These are phyloP conservation scores for Carpatolechia fugitivella DNA, from an alignment of 2,888 invertebrate species.

Conservation along the genomic window DNA sequence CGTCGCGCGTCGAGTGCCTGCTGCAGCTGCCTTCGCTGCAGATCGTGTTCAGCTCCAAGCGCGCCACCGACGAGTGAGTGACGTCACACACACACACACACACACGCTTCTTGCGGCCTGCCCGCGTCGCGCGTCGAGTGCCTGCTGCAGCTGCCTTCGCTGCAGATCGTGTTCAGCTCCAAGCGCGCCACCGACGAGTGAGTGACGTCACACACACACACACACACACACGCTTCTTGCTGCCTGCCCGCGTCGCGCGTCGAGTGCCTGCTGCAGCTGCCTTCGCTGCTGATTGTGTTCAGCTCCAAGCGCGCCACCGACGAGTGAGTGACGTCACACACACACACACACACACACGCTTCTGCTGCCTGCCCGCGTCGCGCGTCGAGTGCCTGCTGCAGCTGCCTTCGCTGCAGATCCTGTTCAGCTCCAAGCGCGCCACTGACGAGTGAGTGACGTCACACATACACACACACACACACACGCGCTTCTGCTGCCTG, in stretches of 20 bases:
- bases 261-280: constrained; percentile 96
- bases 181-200: constrained; percentile 90
- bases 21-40: constrained; percentile 97
- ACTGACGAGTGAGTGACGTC: constrained; percentile 83
- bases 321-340: constrained; percentile 80
- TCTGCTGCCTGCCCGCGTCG: constrained; percentile 96
- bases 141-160: constrained; percentile 95
- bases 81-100: too few relatives aligned
- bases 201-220: too few relatives aligned
- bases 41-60: constrained; percentile 96
- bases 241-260: constrained; percentile 86
- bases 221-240: constrained; percentile 66
- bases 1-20: constrained; percentile 97
- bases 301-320: constrained; percentile 94
- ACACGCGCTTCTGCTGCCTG: constrained; percentile 97
- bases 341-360: too few relatives aligned
- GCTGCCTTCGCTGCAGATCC: constrained; percentile 97
- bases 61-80: constrained; percentile 87
- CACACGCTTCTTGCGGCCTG: constrained; percentile 96
- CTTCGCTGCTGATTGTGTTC: constrained; percentile 97
- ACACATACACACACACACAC: too few relatives aligned
- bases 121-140: constrained; percentile 98
- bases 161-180: constrained; percentile 98
- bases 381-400: constrained; percentile 97
- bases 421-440: constrained; percentile 95